These are phyloP conservation scores for Selenia dentaria DNA, from an alignment of 2,888 invertebrate genomes.

Conservation along the genomic window DNA sequence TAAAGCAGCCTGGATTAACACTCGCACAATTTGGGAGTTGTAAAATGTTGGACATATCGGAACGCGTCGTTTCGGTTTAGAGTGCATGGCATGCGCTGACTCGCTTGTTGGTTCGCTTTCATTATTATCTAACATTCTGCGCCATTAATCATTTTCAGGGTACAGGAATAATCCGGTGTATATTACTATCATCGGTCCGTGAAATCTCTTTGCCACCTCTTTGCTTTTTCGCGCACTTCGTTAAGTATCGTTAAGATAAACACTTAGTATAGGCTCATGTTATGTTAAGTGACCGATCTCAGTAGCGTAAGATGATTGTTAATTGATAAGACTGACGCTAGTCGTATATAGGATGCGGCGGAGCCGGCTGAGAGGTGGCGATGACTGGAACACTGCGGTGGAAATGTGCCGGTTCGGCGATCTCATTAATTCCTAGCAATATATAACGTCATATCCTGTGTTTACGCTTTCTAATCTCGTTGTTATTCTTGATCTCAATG, in stretches of 20 bases:
- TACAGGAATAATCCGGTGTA: constrained; percentile 26
- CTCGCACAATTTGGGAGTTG: constrained; percentile 25
- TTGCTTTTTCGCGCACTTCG: constrained; percentile 25
- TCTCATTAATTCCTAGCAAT: constrained; percentile 25
- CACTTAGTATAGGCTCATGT: constrained; percentile 27
- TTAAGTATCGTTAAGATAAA: constrained; percentile 33
- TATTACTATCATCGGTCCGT: constrained; percentile 21
- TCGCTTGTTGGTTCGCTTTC: constrained; percentile 32
- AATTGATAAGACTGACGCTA: constrained; percentile 60
- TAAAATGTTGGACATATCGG: constrained; percentile 27
- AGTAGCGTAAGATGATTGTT: constrained; percentile 48
- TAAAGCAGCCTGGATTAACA: constrained; percentile 43
- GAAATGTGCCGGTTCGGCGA: constrained; percentile 31
- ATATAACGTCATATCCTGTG: constrained; percentile 24
- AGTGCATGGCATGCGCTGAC: constrained; percentile 31
- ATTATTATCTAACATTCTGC: constrained; percentile 26
- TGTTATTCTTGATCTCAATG: constrained; percentile 38
- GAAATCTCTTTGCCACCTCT: constrained; percentile 31
- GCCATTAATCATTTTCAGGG: constrained; percentile 26
- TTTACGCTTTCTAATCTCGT: constrained; percentile 26
- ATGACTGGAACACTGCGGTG: constrained; percentile 30
- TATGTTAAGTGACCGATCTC: constrained; percentile 33
- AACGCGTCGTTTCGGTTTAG: constrained; percentile 30
- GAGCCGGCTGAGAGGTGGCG: constrained; percentile 38
- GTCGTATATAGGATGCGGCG: constrained; percentile 43